Evolutionary conservation across 2,888 invertebrate species (phyloP), one percentile per base, ranked within the genome.

Genomic region (Drosophila parthenogenetica): DNA sequence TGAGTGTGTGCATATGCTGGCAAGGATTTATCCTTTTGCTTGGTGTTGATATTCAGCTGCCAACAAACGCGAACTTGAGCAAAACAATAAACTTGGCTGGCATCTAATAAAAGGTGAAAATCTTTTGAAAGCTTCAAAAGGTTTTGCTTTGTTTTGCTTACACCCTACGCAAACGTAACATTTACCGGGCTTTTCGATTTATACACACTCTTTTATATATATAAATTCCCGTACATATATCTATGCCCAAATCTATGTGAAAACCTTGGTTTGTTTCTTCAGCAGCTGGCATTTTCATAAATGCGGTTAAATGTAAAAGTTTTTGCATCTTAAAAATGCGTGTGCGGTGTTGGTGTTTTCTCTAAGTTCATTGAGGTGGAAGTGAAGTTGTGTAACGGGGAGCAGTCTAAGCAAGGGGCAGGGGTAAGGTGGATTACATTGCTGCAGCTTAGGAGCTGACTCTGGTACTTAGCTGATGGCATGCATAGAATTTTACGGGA

Each of bases 51-150:
- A 58, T 46, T 55, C 71, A 67, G 51, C 68, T 72, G 68, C 58
- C 67, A 73, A 66, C 74, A 73, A 29, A 63, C 70, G 75, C 70
- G 69, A 88, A 86, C 83, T 83, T 86, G 81, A 69, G 70, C 63
- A 80, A 88, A 83, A 88, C 83, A 83, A 83, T 83, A 88, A 88
- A 86, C 89, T 86, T 80, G 84, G 77, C 80, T 80, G 84, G 77
- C 80, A 89, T 88, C 89, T 86, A 83, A 88, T 86, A 87, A 87
- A 83, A 84, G 85, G 87, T 81, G 87, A 81, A 87, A 89, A 89
- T 89, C 87, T 89, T 87, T 76, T 80, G 61, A 84, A 87, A 87
- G 83, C 89, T 83, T 77, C 87, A 67, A 63, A 86, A 83, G 84
- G 77, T 82, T 78, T 79, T 64, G 46, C 60, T 67, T 71, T 64